A percentile compares a stretch with the other conserved stretches of the same genome.
Conservation (phyloP, 2,888 invertebrate species). For the Acronicta aceris region DNA sequence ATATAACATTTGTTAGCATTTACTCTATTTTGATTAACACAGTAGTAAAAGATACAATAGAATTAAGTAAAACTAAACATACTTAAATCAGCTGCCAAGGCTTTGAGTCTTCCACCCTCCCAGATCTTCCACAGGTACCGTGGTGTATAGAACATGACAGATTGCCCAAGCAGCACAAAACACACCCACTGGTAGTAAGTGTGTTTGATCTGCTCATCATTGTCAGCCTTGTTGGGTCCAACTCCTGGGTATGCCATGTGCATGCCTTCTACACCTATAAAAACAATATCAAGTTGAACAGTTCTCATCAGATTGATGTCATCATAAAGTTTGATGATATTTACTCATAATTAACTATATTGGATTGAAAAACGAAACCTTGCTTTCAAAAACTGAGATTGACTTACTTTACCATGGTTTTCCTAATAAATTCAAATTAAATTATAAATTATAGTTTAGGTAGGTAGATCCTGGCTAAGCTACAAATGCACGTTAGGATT, state of each 20-base stretch:
- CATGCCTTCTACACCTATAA: constrained; percentile 82
- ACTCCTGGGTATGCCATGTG: constrained; percentile 87
- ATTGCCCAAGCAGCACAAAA: constrained; percentile 91
- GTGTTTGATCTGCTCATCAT: constrained; percentile 88
- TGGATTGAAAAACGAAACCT: no score
- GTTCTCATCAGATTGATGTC: no score
- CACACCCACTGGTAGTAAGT: constrained; percentile 93
- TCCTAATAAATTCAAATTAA: no score
- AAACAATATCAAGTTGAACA: not conserved
- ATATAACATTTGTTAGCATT: no score
- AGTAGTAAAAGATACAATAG: no score
- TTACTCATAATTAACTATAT: no score
- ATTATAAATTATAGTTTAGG: no score
- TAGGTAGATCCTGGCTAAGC: no score
- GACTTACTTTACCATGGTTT: no score
- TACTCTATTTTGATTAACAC: no score
- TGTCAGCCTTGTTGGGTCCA: constrained; percentile 74
- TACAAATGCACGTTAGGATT: no score
- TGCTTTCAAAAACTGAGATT: no score
- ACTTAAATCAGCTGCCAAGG: constrained; percentile 90
- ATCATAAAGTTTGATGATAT: not conserved
- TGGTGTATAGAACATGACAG: constrained; percentile 91
- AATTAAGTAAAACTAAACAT: constrained; percentile 30
- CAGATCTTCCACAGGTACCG: constrained; percentile 92
- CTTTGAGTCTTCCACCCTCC: constrained; percentile 91